Evolutionary conservation across 2,113 vertebrate species (phyloP).

Genomic region (Mirza zaza): DNA sequence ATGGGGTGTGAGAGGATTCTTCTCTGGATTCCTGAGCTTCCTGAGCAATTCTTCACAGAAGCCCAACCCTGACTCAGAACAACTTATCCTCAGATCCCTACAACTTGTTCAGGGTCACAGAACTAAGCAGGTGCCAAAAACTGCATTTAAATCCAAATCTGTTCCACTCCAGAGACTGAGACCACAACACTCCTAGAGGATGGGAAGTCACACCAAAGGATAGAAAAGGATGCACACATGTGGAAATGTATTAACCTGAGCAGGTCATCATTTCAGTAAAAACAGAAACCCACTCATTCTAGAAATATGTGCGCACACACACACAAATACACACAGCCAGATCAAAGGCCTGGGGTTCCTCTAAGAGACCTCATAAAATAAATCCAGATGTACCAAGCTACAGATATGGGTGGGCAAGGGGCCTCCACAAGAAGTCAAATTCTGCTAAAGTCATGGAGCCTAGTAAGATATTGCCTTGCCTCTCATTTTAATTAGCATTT

Average conservation of each 20-base stretch:
- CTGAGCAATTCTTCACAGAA: background rate
- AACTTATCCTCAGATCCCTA: background rate
- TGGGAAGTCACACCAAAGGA: background rate
- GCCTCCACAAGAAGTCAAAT: background rate
- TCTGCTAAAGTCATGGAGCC: background rate
- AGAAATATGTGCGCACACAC: background rate
- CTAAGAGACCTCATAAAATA: background rate
- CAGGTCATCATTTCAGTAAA: background rate
- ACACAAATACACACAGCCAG: no score
- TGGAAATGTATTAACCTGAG: background rate
- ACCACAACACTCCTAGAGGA: background rate
- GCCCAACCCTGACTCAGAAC: background rate
- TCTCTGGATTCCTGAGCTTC: background rate
- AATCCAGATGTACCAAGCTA: background rate
- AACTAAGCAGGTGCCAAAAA: background rate
- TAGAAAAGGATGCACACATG: fast-evolving
- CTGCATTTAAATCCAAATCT: background rate
- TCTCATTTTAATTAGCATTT: background rate
- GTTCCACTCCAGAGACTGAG: background rate
- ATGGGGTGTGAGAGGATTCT: background rate
- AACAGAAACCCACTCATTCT: background rate
- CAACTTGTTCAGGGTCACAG: background rate
- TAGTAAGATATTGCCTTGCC: background rate
- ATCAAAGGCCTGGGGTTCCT: background rate
- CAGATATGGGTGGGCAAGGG: no score